Evolutionary conservation across 2,888 invertebrate genomes (phyloP).

Genomic region (Brenthis ino): DNA sequence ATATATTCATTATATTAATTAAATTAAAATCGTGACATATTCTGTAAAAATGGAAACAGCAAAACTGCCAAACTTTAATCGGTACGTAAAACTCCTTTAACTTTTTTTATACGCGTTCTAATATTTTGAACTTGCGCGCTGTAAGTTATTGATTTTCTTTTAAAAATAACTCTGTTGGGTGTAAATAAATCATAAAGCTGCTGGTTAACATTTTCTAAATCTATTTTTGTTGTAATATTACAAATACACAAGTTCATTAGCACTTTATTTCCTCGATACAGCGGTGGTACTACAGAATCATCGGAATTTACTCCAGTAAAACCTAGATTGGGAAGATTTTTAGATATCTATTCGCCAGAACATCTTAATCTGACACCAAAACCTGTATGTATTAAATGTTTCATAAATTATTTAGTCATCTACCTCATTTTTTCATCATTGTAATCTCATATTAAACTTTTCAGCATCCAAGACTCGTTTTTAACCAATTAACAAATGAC

Average conservation of each 20-base stretch:
- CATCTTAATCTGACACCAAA: conserved; percentile 75
- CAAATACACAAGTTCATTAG: conserved; percentile 6
- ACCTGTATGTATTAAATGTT: conserved; percentile 59
- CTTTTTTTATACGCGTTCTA: conserved; percentile 14
- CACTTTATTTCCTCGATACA: conserved; percentile 19
- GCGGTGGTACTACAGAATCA: conserved; percentile 48
- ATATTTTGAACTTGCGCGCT: conserved; percentile 77
- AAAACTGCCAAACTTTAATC: conserved; percentile 49
- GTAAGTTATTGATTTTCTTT: conserved; percentile 77
- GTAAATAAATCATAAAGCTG: conserved; percentile 79
- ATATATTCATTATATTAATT: not conserved
- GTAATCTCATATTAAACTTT: conserved; percentile 37
- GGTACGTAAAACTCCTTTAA: conserved; percentile 51
- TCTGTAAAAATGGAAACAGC: conserved; percentile 53
- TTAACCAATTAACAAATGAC: conserved; percentile 54
- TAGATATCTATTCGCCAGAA: conserved; percentile 76
- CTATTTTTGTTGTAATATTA: conserved; percentile 19
- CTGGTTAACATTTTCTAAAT: conserved; percentile 55
- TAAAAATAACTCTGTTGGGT: conserved; percentile 75
- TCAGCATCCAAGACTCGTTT: conserved; percentile 55
- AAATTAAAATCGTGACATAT: not conserved
- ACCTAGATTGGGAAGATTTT: conserved; percentile 68
- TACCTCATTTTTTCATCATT: not conserved
- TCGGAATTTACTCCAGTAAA: conserved; percentile 63
- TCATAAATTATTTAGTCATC: conserved; percentile 20